These are phyloP conservation scores for Trypoxylus dichotomus DNA, from an alignment of 1,140 invertebrate genomes.

Conservation along the genomic window DNA sequence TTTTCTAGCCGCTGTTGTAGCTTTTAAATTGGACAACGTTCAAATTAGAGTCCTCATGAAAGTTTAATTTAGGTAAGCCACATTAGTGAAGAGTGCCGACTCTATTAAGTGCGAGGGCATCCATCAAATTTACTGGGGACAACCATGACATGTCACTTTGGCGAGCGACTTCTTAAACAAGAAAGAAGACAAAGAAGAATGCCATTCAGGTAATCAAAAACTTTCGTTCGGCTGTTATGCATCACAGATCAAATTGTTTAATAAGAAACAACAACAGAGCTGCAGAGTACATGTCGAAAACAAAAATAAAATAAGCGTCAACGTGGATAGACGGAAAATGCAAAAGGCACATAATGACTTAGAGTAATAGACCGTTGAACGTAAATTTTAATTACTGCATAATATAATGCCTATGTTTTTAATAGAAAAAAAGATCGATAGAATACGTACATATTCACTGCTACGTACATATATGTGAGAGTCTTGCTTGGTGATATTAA, in stretches of 20 bases:
- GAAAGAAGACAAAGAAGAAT: conserved; percentile 7
- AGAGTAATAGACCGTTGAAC: no score
- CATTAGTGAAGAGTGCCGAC: background rate
- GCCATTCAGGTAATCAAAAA: background rate
- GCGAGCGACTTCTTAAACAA: background rate
- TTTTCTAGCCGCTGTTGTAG: background rate
- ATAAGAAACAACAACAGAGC: background rate
- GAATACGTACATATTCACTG: no score
- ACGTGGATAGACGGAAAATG: no score
- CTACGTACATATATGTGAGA: no score
- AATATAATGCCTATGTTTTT: no score
- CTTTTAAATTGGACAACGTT: background rate
- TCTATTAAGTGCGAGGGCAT: background rate
- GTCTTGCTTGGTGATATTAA: no score
- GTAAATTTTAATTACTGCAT: no score
- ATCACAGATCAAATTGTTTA: background rate
- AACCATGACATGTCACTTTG: conserved; percentile 23
- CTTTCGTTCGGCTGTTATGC: background rate
- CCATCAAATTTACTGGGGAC: background rate
- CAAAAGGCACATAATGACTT: no score
- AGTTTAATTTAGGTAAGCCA: background rate
- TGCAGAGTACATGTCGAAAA: background rate
- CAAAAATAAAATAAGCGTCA: background rate
- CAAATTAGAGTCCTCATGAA: conserved; percentile 10
- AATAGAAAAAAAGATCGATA: no score